Conservation (phyloP, 2,797 vertebrate genomes). For the Geotrypetes seraphini region DNA sequence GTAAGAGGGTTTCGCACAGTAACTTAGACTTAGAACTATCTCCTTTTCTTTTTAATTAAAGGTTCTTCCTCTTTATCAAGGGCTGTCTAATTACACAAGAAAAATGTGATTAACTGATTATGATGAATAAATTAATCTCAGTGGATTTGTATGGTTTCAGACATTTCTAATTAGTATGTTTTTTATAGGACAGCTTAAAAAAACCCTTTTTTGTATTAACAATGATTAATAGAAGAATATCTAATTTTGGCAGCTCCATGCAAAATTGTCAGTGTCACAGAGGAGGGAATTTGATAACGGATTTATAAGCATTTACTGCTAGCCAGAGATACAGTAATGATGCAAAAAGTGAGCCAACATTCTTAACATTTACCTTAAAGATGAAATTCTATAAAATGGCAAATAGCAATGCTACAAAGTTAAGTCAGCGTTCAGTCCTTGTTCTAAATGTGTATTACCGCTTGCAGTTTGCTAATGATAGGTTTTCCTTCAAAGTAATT, state of each 20-base stretch:
- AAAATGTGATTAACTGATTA: constrained; percentile 63
- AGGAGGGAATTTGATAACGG: constrained; percentile 32
- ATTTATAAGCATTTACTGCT: constrained; percentile 34
- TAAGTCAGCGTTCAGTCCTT: too few relatives aligned
- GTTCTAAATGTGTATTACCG: too few relatives aligned
- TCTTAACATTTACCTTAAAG: too few relatives aligned
- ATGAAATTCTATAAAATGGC: too few relatives aligned
- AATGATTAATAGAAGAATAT: constrained; percentile 59
- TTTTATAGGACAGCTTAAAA: constrained; percentile 47
- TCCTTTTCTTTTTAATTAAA: constrained; percentile 34
- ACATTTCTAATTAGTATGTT: constrained; percentile 57
- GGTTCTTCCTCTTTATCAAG: constrained; percentile 36
- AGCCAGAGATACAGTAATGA: too few relatives aligned
- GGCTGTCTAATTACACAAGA: constrained; percentile 54
- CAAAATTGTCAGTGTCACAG: constrained; percentile 49
- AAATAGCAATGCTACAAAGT: too few relatives aligned
- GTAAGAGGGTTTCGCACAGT: too few relatives aligned
- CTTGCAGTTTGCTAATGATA: too few relatives aligned
- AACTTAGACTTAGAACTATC: too few relatives aligned
- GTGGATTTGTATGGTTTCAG: constrained; percentile 53
- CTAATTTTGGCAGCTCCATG: constrained; percentile 48
- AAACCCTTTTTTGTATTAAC: constrained; percentile 49
- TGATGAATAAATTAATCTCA: constrained; percentile 65
- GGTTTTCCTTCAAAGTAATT: too few relatives aligned
- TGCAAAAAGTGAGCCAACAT: too few relatives aligned